Evolutionary conservation across 2,888 invertebrate species (phyloP).

Genomic region (Acronicta psi): DNA sequence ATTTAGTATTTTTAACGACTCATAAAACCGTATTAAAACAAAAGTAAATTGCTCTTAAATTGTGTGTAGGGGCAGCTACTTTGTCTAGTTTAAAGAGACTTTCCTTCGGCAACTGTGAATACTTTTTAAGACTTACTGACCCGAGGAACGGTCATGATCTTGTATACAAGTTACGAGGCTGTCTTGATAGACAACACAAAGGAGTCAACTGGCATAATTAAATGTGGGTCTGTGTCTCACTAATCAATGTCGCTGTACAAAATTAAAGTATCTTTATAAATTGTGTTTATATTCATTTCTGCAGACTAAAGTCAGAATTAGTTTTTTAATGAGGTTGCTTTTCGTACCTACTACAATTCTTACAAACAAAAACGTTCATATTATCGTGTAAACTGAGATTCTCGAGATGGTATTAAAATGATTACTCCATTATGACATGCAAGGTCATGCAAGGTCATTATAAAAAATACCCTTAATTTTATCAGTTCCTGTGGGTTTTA

Average conservation of each 20-base stretch:
- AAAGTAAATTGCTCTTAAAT: slow-evolving; percentile 54
- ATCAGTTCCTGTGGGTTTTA: too few relatives aligned
- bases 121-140: slow-evolving; percentile 42
- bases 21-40: slow-evolving; percentile 67
- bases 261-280: slow-evolving; percentile 50
- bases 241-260: slow-evolving; percentile 56
- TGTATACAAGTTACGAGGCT: slow-evolving; percentile 36
- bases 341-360: slow-evolving; percentile 1
- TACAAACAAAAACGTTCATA: too few relatives aligned
- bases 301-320: slow-evolving; percentile 1
- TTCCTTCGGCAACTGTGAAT: slow-evolving; percentile 31
- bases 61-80: slow-evolving; percentile 47
- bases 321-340: slow-evolving; percentile 23
- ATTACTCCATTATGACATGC: too few relatives aligned
- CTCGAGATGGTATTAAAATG: neutral
- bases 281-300: slow-evolving; percentile 11
- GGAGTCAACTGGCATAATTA: slow-evolving; percentile 62
- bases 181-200: slow-evolving; percentile 58
- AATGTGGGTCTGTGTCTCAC: slow-evolving; percentile 54
- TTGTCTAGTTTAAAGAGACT: slow-evolving; percentile 43
- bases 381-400: slow-evolving; percentile 7
- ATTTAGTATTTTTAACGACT: slow-evolving; percentile 70
- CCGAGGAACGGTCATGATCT: slow-evolving; percentile 40
- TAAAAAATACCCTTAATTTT: too few relatives aligned
- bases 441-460: too few relatives aligned